These are phyloP conservation scores for Psix sp. DNA, from an alignment of 1,140 invertebrate genomes.

Conservation along the genomic window DNA sequence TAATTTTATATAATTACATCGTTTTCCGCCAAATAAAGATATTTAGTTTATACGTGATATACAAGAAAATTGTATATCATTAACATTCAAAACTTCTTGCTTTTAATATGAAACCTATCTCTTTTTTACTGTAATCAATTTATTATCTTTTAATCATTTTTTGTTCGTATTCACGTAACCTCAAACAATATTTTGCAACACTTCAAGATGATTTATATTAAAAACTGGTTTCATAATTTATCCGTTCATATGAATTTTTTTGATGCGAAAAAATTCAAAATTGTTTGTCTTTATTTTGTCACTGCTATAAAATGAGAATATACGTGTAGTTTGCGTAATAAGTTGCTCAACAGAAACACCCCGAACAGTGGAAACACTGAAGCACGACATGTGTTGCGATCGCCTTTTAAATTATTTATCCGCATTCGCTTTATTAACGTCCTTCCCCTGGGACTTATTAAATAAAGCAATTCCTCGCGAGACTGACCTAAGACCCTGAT, in stretches of 20 bases:
- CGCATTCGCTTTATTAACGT: constrained; percentile 70
- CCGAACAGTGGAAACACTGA: constrained; percentile 40
- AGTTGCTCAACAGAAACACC: constrained; percentile 52
- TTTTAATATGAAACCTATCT: not conserved
- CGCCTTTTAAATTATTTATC: constrained; percentile 70
- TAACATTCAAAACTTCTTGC: not conserved
- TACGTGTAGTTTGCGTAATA: constrained; percentile 45
- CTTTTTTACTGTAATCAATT: not conserved
- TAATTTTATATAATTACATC: not conserved
- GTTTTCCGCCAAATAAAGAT: not conserved
- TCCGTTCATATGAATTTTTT: not conserved
- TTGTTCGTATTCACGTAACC: too few relatives aligned
- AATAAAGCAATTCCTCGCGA: constrained; percentile 73
- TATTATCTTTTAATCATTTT: too few relatives aligned
- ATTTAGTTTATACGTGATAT: not conserved
- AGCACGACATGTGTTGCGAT: constrained; percentile 65
- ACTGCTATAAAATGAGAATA: too few relatives aligned
- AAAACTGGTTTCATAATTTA: too few relatives aligned
- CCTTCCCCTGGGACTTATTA: constrained; percentile 70
- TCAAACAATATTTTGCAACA: too few relatives aligned
- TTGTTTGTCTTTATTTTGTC: too few relatives aligned
- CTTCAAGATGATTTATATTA: too few relatives aligned
- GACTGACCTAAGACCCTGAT: constrained; percentile 68
- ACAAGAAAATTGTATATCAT: not conserved
- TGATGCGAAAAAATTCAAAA: constrained; percentile 2